phyloP scores from a whole-genome alignment of 2,888 invertebrate species.

The Drosophila mimica region DNA sequence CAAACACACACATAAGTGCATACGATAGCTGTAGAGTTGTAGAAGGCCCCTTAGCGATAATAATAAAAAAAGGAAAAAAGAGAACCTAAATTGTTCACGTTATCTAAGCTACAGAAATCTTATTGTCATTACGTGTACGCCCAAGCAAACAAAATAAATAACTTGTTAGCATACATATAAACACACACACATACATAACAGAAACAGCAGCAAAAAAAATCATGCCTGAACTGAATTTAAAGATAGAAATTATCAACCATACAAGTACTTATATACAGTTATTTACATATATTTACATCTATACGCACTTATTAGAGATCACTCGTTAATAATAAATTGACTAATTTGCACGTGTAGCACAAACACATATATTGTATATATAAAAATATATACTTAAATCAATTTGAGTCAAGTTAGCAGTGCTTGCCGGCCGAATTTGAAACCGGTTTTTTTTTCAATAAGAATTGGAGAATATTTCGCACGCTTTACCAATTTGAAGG shows the following conservation, averaged over 20 bases:
- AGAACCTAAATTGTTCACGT: conserved; percentile 32
- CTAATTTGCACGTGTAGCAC: neutral
- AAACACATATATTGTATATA: neutral
- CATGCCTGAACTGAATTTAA: conserved; percentile 18
- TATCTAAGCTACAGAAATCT: conserved; percentile 43
- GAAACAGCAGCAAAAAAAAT: conserved; percentile 21
- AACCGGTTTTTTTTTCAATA: conserved; percentile 16
- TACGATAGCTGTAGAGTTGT: neutral
- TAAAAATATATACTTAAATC: neutral
- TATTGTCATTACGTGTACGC: conserved; percentile 38
- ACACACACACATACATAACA: neutral
- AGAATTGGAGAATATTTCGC: conserved; percentile 1
- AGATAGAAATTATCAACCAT: conserved; percentile 11
- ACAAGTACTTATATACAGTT: neutral
- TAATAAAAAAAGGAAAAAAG: conserved; percentile 10
- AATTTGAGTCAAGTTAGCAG: conserved; percentile 14
- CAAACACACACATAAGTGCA: conserved; percentile 1
- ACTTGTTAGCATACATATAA: conserved; percentile 19
- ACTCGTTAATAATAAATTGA: neutral
- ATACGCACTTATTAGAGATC: neutral
- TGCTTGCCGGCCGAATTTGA: conserved; percentile 4
- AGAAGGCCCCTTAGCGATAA: conserved; percentile 11
- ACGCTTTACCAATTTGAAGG: conserved; percentile 5
- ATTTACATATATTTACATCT: neutral
- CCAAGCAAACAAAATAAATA: conserved; percentile 40